Percentiles rank a stretch among this genome's conserved stretches.
These are phyloP conservation scores for Leptinotarsa undecemlineata DNA, from an alignment of 1,140 invertebrate species.

Conservation along the genomic window DNA sequence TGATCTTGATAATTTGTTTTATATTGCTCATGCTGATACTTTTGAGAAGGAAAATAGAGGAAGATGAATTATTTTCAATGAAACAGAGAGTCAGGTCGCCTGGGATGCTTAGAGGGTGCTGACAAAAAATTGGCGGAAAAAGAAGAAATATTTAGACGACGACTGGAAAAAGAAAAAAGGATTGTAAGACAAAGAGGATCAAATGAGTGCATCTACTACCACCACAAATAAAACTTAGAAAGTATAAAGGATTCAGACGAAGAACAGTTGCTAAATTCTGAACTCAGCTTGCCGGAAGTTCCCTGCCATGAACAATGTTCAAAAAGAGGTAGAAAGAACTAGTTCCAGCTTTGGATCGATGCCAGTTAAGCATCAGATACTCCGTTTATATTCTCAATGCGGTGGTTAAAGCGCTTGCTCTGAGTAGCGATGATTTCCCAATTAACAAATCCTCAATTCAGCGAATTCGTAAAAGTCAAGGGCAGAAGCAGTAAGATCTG, in stretches of 20 bases:
- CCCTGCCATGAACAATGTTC: conserved; percentile 19
- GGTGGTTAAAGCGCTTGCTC: too few relatives aligned
- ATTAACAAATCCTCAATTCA: conserved; percentile 24
- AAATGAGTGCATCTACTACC: too few relatives aligned
- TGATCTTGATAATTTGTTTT: conserved; percentile 41
- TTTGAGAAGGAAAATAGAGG: conserved; percentile 41
- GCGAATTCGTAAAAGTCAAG: conserved; percentile 24
- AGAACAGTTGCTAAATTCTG: neutral
- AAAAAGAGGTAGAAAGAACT: conserved; percentile 26
- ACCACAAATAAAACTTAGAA: too few relatives aligned
- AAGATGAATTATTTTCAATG: conserved; percentile 45
- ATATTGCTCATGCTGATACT: conserved; percentile 43
- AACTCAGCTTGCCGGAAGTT: neutral
- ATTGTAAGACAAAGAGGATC: too few relatives aligned
- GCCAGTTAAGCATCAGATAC: conserved; percentile 29
- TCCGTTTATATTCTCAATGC: conserved; percentile 32
- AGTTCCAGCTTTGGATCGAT: too few relatives aligned
- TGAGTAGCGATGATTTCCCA: too few relatives aligned
- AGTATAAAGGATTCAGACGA: neutral
- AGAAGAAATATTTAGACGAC: neutral
- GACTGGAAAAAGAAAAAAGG: too few relatives aligned
- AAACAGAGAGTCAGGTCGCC: conserved; percentile 41
- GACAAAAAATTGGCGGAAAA: conserved; percentile 19
- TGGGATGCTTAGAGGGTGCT: conserved; percentile 19
- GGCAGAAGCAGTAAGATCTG: conserved; percentile 27